These are phyloP conservation scores for Cettia cetti DNA, from an alignment of 2,113 vertebrate species.

Conservation along the genomic window DNA sequence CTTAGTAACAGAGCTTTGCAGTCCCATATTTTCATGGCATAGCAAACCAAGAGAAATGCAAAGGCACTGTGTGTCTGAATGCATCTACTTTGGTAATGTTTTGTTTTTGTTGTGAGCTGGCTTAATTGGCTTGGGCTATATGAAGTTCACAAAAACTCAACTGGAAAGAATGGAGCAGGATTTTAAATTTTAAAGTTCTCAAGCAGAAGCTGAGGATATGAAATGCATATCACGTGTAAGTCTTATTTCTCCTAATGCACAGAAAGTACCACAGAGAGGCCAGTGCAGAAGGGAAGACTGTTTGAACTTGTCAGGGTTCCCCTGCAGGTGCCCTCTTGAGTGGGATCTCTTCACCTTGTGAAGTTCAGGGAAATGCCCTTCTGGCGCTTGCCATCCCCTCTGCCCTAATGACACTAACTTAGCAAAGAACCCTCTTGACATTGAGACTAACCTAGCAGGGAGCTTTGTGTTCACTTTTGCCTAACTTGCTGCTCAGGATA, in stretches of 20 bases:
- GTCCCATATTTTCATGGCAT: neutral
- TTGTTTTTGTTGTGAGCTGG: neutral
- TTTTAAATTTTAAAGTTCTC: neutral
- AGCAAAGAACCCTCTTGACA: neutral
- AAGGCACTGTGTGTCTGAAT: neutral
- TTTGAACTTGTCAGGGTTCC: neutral
- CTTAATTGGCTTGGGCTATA: neutral
- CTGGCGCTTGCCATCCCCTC: neutral
- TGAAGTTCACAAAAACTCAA: neutral
- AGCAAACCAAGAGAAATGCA: neutral
- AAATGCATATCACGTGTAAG: neutral
- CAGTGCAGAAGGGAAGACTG: neutral
- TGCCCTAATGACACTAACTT: neutral
- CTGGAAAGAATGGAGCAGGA: neutral
- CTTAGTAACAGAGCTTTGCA: neutral
- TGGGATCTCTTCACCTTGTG: neutral
- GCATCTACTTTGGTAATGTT: neutral
- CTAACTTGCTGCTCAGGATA: neutral
- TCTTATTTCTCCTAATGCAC: neutral
- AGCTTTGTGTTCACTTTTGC: neutral
- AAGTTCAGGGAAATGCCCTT: neutral
- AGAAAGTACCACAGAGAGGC: neutral
- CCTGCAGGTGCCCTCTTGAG: neutral
- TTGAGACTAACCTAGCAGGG: neutral
- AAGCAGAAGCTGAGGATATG: slow-evolving; percentile 56